These are phyloP conservation scores for Aspidiotus rigidus DNA, from an alignment of 2,888 invertebrate species.

Conservation along the genomic window DNA sequence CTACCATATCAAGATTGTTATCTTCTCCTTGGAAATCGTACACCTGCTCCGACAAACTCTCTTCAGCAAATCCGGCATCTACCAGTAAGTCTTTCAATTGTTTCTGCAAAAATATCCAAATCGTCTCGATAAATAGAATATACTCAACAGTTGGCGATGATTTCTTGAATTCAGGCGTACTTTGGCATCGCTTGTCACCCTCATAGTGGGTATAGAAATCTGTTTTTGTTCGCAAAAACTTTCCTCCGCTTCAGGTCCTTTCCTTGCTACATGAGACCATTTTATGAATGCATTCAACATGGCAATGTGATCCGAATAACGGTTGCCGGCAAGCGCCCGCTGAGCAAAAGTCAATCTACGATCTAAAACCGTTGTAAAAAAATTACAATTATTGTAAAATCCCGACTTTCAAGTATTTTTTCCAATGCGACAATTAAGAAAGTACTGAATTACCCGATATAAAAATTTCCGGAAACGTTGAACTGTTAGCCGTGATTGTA, in stretches of 20 bases:
- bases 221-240: slow-evolving; percentile 87
- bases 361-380: slow-evolving; percentile 40
- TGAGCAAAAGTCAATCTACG: slow-evolving; percentile 74
- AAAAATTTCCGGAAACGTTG: slow-evolving; percentile 43
- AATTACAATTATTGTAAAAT: neutral
- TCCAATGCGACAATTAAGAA: neutral
- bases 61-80: slow-evolving; percentile 81
- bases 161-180: slow-evolving; percentile 39
- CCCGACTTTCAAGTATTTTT: neutral
- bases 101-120: slow-evolving; percentile 44
- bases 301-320: slow-evolving; percentile 90
- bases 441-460: slow-evolving; percentile 25
- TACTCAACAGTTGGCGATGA: neutral
- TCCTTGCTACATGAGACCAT: slow-evolving; percentile 49
- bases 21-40: slow-evolving; percentile 61
- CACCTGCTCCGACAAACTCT: slow-evolving; percentile 62
- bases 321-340: slow-evolving; percentile 71
- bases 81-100: slow-evolving; percentile 59
- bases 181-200: slow-evolving; percentile 87
- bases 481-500: slow-evolving; percentile 89
- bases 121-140: neutral
- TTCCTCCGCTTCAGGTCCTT: slow-evolving; percentile 59
- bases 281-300: slow-evolving; percentile 82
- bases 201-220: slow-evolving; percentile 75
- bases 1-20: slow-evolving; percentile 63